Evolutionary conservation across 2,888 invertebrate genomes (phyloP), one percentile per base, ranked within the genome.

Genomic region (Thecophora atra): DNA sequence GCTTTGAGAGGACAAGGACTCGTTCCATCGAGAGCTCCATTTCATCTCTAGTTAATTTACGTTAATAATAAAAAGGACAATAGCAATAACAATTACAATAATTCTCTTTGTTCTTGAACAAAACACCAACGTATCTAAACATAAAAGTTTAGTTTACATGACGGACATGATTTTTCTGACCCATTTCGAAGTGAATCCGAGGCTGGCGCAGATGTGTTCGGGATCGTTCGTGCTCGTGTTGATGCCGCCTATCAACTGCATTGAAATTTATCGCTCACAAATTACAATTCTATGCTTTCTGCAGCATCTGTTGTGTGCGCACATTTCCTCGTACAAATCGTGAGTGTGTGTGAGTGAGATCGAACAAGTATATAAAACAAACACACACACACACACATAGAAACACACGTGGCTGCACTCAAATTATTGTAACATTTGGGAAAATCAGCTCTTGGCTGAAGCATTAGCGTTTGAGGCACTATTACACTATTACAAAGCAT

Each of bases 271-370:
- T 68, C 68, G 68, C 44, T 24, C 58, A 52, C 58, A 68, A 68
- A 56, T 68, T 56, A 68, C 68, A 58, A 68, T 68, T 68, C 68
- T 58, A 58, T 68, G 68, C 56, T 68, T 58, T 68, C 68, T 58
- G 68, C 68, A 68, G 58, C 68, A 68, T 68, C 68, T 68, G 68
- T 42, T 68, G 68, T 58, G 21, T 44, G 54, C 24, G 58, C 56
- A 65, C 52, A 52, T 65, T 65, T 65, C 15, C 47, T 47, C 47
- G 1, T n/a, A 47, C n/a, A n/a, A 17, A 11, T 47, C 11, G 26
- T 17, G 44, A 30, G 54, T 54, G 56, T 47, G 26, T 54, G n/a
- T n/a, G n/a, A n/a, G n/a, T 0, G 7, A 54, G 13, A 54, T 24
- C 13, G 24, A 17, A 30, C 30, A 30, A 28, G 28, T 17, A 60